These are phyloP conservation scores for Pseudomyrmex concolor DNA, from an alignment of 1,140 invertebrate species.

Conservation along the genomic window DNA sequence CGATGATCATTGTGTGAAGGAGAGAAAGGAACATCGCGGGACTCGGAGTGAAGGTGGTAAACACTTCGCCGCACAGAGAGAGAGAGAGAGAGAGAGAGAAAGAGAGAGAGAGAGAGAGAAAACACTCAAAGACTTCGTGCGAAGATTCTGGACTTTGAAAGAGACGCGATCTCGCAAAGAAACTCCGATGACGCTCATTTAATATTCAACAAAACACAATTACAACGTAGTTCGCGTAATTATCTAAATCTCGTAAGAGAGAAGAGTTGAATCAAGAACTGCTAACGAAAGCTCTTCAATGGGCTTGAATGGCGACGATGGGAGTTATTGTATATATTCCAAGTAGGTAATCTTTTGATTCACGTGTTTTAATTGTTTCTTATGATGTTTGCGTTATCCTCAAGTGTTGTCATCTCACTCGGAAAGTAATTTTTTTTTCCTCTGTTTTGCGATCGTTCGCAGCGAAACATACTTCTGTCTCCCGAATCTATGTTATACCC, in stretches of 20 bases:
- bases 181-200: neutral
- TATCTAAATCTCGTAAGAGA: neutral
- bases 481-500: neutral
- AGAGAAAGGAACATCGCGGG: slow-evolving; percentile 75
- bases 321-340: slow-evolving; percentile 82
- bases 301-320: slow-evolving; percentile 81
- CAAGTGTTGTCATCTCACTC: neutral
- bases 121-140: neutral
- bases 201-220: neutral
- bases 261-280: neutral
- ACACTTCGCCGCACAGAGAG: slow-evolving; percentile 22
- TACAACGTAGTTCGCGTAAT: neutral
- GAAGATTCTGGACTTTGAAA: slow-evolving; percentile 68
- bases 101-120: no score
- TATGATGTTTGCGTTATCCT: neutral
- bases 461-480: neutral
- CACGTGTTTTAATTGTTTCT: neutral
- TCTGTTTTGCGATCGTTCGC: neutral
- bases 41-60: slow-evolving; percentile 69
- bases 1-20: slow-evolving; percentile 73
- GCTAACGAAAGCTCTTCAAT: slow-evolving; percentile 32
- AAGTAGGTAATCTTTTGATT: slow-evolving; percentile 77
- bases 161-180: neutral
- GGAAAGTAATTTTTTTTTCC: neutral
- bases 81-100: no score